Conservation (phyloP, 2,888 invertebrate genomes). For the Ptychoptera albimana region DNA sequence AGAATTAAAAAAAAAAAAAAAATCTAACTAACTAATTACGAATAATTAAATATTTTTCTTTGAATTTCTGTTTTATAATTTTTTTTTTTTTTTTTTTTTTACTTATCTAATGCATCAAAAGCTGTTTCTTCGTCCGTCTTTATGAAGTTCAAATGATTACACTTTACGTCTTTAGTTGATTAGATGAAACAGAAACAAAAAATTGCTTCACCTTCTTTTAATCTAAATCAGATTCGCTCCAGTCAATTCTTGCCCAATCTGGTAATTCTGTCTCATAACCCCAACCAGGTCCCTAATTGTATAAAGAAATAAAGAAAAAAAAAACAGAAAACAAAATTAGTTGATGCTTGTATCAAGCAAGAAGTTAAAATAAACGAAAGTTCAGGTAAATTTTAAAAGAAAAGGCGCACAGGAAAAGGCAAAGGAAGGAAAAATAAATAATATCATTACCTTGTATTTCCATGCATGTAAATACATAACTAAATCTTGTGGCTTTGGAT, state of each 20-base stretch:
- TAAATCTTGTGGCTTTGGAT: conserved; percentile 80
- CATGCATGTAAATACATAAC: conserved; percentile 94
- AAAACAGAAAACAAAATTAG: background rate
- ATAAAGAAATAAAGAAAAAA: conserved; percentile 9
- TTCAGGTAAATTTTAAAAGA: background rate
- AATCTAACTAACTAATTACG: too few species aligned
- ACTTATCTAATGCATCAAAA: too few species aligned
- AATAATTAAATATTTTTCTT: too few species aligned
- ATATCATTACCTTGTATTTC: conserved; percentile 57
- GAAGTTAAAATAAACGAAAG: background rate
- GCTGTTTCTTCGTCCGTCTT: too few species aligned
- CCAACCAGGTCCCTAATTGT: conserved; percentile 76
- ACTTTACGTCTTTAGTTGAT: too few species aligned
- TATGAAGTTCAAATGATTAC: too few species aligned
- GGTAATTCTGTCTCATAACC: conserved; percentile 85
- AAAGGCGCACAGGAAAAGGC: background rate
- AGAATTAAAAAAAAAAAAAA: too few species aligned
- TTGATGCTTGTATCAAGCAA: background rate
- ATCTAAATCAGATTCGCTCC: conserved; percentile 51
- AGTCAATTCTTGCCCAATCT: conserved; percentile 78
- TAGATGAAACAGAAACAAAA: too few species aligned
- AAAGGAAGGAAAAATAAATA: conserved; percentile 1
- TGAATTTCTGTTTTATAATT: too few species aligned
- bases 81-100: too few species aligned
- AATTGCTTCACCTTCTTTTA: conserved; percentile 2